Conservation (phyloP, 2,113 vertebrate genomes). For the Rhabdornis inornatus region DNA sequence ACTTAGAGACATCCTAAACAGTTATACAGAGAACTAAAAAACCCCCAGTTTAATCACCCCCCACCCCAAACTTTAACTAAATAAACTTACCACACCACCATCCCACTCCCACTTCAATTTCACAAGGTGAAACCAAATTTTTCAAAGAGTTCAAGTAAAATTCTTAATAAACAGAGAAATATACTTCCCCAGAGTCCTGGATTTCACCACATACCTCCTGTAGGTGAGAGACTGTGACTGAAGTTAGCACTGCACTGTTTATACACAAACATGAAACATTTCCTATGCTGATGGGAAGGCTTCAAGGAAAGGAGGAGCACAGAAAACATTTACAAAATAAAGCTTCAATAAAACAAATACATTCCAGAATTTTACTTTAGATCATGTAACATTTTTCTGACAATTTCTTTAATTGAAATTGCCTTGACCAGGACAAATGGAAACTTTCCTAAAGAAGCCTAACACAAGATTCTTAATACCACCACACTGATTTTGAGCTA, state of each 20-base stretch:
- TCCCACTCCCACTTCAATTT: neutral
- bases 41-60: neutral
- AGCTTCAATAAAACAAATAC: neutral
- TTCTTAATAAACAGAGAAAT: neutral
- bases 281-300: neutral
- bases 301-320: neutral
- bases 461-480: conserved; percentile 1
- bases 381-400: neutral
- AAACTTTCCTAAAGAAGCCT: neutral
- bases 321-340: neutral
- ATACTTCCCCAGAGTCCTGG: neutral
- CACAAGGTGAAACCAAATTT: neutral
- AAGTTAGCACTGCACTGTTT: neutral
- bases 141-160: neutral
- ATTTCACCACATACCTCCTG: neutral
- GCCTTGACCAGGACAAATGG: neutral
- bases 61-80: neutral
- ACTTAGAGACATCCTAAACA: neutral
- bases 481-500: neutral
- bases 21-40: neutral
- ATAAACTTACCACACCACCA: neutral
- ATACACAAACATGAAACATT: neutral
- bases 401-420: neutral
- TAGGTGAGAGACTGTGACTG: neutral
- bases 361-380: neutral